Conservation (phyloP, 2,888 invertebrate genomes). For the Erebia ligea region DNA sequence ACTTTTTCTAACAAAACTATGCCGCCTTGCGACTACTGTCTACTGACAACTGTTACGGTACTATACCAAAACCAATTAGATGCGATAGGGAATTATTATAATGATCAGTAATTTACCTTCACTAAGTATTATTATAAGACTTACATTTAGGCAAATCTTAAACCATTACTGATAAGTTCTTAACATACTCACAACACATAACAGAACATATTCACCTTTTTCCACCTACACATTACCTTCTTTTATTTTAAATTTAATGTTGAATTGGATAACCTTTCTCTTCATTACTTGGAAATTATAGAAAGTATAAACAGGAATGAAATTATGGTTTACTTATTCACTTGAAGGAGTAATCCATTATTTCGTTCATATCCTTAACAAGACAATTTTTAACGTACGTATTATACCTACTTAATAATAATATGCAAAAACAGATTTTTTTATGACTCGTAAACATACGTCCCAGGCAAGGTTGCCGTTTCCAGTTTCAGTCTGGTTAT, state of each 20-base stretch:
- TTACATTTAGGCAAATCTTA: background rate
- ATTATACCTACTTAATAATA: background rate
- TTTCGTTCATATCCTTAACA: constrained; percentile 18
- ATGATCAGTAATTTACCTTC: background rate
- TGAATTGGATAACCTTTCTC: background rate
- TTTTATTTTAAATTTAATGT: background rate
- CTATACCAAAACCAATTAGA: background rate
- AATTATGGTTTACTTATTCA: no score
- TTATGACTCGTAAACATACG: constrained; percentile 16
- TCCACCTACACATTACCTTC: no score
- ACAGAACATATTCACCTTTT: no score
- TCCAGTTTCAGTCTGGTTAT: background rate
- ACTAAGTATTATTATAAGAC: background rate
- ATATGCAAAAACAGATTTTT: background rate
- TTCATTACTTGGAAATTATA: background rate
- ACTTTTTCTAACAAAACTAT: background rate
- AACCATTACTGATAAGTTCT: no score
- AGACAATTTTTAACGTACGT: constrained; percentile 11
- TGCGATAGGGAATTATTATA: background rate
- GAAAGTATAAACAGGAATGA: background rate
- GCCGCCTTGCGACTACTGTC: background rate
- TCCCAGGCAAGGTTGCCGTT: constrained; percentile 4
- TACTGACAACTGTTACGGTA: background rate
- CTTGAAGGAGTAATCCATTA: constrained; percentile 9
- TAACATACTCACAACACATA: no score